Conservation (phyloP, 2,888 invertebrate genomes). For the Microctonus brassicae region DNA sequence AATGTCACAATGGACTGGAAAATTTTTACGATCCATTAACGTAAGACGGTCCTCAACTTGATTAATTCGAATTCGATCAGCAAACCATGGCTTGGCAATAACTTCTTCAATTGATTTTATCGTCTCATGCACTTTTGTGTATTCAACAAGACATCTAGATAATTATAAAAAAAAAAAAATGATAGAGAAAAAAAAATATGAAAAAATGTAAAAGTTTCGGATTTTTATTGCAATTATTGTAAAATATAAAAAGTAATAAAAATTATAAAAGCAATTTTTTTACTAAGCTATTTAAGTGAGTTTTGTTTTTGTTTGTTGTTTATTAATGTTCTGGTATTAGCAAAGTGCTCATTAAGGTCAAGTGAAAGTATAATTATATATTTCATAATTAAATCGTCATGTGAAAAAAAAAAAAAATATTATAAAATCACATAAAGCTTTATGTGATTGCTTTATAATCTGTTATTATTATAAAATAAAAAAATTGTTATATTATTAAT, state of each 20-base stretch:
- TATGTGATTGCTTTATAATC: too few species aligned
- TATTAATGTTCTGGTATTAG: too few species aligned
- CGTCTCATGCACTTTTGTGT: slow-evolving; percentile 54
- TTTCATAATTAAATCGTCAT: neutral
- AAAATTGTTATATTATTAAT: too few species aligned
- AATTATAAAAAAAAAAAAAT: neutral
- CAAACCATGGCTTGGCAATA: slow-evolving; percentile 53
- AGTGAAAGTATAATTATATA: neutral
- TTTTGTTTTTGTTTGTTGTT: neutral
- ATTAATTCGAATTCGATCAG: slow-evolving; percentile 55
- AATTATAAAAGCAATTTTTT: neutral
- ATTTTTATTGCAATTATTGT: too few species aligned
- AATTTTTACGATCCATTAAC: slow-evolving; percentile 54
- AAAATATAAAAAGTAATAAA: slow-evolving; percentile 16
- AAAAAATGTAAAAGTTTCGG: neutral
- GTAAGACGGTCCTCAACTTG: slow-evolving; percentile 50
- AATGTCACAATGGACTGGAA: slow-evolving; percentile 54
- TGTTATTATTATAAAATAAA: too few species aligned
- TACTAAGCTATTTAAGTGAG: neutral
- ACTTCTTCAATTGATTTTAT: slow-evolving; percentile 56
- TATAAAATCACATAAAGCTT: neutral
- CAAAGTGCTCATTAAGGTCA: neutral
- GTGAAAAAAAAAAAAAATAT: neutral
- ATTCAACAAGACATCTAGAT: slow-evolving; percentile 53
- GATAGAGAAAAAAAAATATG: too few species aligned